phyloP scores from a whole-genome alignment of 1,140 invertebrate genomes.

The Lethocerus indicus region DNA sequence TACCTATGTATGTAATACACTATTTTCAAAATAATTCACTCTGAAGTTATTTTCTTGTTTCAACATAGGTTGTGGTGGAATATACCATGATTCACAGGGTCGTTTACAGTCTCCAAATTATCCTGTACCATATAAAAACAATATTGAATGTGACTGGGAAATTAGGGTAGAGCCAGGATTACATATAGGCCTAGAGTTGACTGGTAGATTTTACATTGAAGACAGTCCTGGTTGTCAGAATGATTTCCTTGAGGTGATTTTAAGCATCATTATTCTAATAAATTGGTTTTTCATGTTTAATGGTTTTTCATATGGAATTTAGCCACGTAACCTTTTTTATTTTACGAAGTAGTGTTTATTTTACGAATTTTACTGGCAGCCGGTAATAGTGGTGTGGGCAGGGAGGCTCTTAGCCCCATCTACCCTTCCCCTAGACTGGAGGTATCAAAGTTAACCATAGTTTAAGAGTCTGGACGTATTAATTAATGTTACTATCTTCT shows the following conservation, averaged over 20 bases:
- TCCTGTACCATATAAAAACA: conserved; percentile 41
- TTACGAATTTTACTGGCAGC: too few species aligned
- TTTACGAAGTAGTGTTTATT: too few species aligned
- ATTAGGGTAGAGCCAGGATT: conserved; percentile 44
- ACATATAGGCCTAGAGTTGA: conserved; percentile 47
- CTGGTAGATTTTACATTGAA: conserved; percentile 57
- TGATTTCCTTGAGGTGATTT: conserved; percentile 54
- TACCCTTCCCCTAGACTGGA: too few species aligned
- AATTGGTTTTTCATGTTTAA: too few species aligned
- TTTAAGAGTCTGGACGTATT: background rate
- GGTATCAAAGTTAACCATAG: too few species aligned
- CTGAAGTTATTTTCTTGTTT: background rate
- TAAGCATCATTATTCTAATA: too few species aligned
- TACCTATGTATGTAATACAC: too few species aligned
- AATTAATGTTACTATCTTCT: background rate
- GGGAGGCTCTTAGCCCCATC: too few species aligned
- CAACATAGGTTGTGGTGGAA: conserved; percentile 34
- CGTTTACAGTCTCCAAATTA: conserved; percentile 36
- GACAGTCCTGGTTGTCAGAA: conserved; percentile 47
- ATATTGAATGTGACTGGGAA: conserved; percentile 65
- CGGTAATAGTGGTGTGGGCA: too few species aligned
- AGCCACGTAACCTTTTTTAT: too few species aligned
- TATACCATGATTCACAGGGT: conserved; percentile 26
- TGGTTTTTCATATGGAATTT: too few species aligned
- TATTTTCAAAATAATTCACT: background rate